Evolutionary conservation across 2,888 invertebrate genomes (phyloP).

Genomic region (Priocnemis perturbator): DNA sequence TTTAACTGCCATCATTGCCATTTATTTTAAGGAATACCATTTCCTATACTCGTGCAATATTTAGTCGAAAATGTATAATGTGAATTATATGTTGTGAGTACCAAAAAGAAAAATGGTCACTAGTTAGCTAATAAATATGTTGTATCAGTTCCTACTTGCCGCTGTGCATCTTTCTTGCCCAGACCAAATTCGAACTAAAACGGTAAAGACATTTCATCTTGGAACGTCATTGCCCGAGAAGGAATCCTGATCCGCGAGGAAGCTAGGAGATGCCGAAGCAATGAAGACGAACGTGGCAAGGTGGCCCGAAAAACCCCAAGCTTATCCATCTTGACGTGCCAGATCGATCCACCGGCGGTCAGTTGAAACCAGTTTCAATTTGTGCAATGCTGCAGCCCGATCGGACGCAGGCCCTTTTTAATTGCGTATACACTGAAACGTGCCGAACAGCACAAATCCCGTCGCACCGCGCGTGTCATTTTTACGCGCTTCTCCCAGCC

Average conservation of each 20-base stretch:
- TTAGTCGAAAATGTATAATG: too few species aligned
- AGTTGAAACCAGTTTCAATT: constrained; percentile 73
- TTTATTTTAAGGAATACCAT: too few species aligned
- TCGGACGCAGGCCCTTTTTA: constrained; percentile 53
- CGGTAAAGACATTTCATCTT: too few species aligned
- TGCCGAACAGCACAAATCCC: constrained; percentile 11
- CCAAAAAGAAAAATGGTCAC: too few species aligned
- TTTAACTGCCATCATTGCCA: too few species aligned
- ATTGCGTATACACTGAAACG: constrained; percentile 52
- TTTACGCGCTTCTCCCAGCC: neutral
- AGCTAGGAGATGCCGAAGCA: neutral
- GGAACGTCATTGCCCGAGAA: too few species aligned
- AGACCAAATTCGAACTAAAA: too few species aligned
- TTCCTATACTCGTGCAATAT: too few species aligned
- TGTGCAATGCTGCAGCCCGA: constrained; percentile 40
- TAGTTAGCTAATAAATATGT: too few species aligned
- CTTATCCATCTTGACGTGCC: constrained; percentile 1
- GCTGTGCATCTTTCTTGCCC: too few species aligned
- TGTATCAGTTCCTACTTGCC: too few species aligned
- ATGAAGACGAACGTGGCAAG: constrained; percentile 29
- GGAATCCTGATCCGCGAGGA: neutral
- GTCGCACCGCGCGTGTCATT: neutral
- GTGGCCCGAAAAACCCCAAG: constrained; percentile 21
- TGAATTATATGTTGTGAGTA: too few species aligned
- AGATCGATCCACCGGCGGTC: constrained; percentile 60